A percentile compares a stretch with the other conserved stretches of the same genome.
Conservation (phyloP, 2,113 vertebrate species). For the Ursus arctos region DNA sequence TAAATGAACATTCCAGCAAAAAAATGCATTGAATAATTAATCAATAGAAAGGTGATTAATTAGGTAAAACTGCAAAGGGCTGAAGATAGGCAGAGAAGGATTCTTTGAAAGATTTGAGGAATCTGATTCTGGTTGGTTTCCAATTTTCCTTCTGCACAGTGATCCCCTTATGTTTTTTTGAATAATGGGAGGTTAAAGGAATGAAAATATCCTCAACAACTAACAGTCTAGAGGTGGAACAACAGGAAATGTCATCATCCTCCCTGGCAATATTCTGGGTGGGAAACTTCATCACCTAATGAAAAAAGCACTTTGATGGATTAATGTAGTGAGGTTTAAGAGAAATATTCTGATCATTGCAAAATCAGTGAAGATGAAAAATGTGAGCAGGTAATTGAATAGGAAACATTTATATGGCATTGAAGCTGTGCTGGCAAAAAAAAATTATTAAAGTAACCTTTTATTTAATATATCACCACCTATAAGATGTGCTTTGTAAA, state of each 20-base stretch:
- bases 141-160: conserved; percentile 16
- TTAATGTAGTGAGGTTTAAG: conserved; percentile 65
- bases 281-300: conserved; percentile 71
- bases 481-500: conserved; percentile 78
- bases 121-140: background rate
- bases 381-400: conserved; percentile 77
- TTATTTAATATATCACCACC: conserved; percentile 69
- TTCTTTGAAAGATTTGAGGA: conserved; percentile 38
- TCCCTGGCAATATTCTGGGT: conserved; percentile 52
- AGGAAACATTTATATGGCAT: conserved; percentile 64
- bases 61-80: conserved; percentile 23
- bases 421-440: conserved; percentile 70
- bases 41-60: conserved; percentile 1
- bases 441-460: conserved; percentile 75
- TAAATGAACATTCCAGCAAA: conserved; percentile 13
- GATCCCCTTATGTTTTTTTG: background rate
- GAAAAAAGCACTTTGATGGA: conserved; percentile 78
- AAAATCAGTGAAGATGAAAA: conserved; percentile 81
- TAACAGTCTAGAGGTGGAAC: background rate
- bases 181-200: conserved; percentile 28
- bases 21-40: conserved; percentile 39
- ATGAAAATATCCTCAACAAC: conserved; percentile 30
- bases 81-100: background rate
- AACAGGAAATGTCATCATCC: conserved; percentile 47
- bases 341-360: conserved; percentile 73